Evolutionary conservation across 2,797 vertebrate species (phyloP), one percentile per base, ranked within the genome.

Genomic region (Danio tinwini): DNA sequence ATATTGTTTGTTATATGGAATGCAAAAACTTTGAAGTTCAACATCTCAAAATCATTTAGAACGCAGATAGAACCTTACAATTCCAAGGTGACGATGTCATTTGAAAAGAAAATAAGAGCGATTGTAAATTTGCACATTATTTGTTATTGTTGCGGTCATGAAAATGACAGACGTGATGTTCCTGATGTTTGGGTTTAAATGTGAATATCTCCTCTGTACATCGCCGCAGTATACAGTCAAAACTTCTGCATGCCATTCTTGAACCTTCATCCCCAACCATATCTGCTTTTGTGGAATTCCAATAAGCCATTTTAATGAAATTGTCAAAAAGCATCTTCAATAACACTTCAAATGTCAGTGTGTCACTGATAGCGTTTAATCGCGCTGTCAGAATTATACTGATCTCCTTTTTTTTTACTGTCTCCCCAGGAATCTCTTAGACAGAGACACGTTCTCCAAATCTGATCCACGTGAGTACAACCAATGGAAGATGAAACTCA

Each of bases 401-500:
- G 40, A 72, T 64, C 47, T 63, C 6, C 63, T 71, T 79, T 5
- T 81, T 63, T 71, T 45, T 81, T 73, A 80, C 3, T 70, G 80
- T 73, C 89, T 86, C 89, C 86, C 0, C 89, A 98, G 97, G 90
- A 95, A 94, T 82, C 95, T 98, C 76, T 89, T 98, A 92, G 97
- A 98, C 89, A 97, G 95, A 92, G 97, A 98, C 93, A 98, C 97
- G 29, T 98, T 98, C 92, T 98, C 97, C 90, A 98, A 98, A 88
- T 98, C 97, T 0, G 97, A 98, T 85, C 97, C 97, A 83, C 67
- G 97, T 98, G 90, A 96, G 97, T 95, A 86, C 40, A 6, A 14
- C 16, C 65, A 40, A 44, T 14, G 64, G 14, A 59, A 59, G 9
- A 50, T 50, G 19, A 74, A 59, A 45, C 56, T 49, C 19, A 52